A percentile compares a stretch with the other conserved stretches of the same genome.
phyloP scores from a whole-genome alignment of 2,797 vertebrate species.

The Sebastiscus tertius region DNA sequence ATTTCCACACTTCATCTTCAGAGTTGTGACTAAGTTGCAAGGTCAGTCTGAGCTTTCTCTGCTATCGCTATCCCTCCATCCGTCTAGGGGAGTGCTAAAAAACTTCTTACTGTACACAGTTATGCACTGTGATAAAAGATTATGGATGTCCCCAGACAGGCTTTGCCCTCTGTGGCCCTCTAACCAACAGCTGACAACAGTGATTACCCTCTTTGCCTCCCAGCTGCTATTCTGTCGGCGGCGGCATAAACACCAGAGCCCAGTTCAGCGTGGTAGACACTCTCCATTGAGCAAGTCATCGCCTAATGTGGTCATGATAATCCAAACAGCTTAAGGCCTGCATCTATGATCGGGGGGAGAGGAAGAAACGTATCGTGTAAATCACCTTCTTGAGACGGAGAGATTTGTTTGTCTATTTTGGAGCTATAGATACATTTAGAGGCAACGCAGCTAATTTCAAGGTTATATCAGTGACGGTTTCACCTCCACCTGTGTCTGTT shows the following conservation, averaged over 20 bases:
- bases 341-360: constrained; percentile 3
- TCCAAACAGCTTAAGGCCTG: constrained; percentile 37
- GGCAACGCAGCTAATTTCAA: background rate
- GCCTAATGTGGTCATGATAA: constrained; percentile 52
- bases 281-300: constrained; percentile 33
- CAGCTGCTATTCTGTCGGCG: constrained; percentile 54
- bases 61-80: constrained; percentile 34
- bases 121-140: constrained; percentile 63
- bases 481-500: background rate
- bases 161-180: constrained; percentile 59
- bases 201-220: constrained; percentile 67
- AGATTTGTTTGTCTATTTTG: background rate
- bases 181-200: constrained; percentile 71
- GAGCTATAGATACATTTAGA: background rate
- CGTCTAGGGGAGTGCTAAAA: constrained; percentile 17
- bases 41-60: constrained; percentile 16
- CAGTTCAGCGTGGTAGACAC: constrained; percentile 22
- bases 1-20: constrained; percentile 1
- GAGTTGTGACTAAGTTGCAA: constrained; percentile 12
- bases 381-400: background rate
- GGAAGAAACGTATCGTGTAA: background rate
- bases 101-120: constrained; percentile 53
- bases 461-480: background rate
- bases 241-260: constrained; percentile 49
- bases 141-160: constrained; percentile 61